Conservation (phyloP, 2,888 invertebrate genomes). For the Catocala fraxini region DNA sequence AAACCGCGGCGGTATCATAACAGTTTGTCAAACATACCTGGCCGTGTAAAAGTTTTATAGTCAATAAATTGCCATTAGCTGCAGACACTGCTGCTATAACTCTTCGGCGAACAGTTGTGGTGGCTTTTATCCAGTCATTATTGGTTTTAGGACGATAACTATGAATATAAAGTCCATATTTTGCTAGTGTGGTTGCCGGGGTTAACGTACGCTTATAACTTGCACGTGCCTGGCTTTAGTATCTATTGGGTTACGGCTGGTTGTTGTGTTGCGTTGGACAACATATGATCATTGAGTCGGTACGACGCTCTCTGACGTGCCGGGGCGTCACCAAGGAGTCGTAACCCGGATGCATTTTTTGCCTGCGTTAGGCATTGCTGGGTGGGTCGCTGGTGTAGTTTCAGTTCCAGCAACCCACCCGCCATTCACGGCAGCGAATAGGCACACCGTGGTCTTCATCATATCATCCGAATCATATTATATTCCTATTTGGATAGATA, state of each 20-base stretch:
- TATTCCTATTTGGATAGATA: no score
- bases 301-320: no score
- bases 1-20: constrained; percentile 30
- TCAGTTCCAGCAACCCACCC: no score
- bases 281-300: no score
- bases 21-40: constrained; percentile 49
- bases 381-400: no score
- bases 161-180: constrained; percentile 20
- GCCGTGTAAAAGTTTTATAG: constrained; percentile 66
- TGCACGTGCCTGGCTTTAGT: not conserved
- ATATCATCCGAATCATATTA: no score
- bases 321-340: no score
- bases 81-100: constrained; percentile 61
- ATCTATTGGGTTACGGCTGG: not conserved
- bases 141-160: constrained; percentile 58
- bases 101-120: constrained; percentile 64
- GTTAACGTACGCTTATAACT: not conserved
- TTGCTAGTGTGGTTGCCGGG: constrained; percentile 1
- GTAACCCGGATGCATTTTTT: no score
- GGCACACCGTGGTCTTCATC: no score
- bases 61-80: constrained; percentile 70
- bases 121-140: constrained; percentile 68
- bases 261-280: no score
- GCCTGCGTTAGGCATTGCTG: no score
- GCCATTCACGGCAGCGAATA: no score